Evolutionary conservation across 2,888 invertebrate genomes (phyloP).

Genomic region (Exocentrus adspersus): DNA sequence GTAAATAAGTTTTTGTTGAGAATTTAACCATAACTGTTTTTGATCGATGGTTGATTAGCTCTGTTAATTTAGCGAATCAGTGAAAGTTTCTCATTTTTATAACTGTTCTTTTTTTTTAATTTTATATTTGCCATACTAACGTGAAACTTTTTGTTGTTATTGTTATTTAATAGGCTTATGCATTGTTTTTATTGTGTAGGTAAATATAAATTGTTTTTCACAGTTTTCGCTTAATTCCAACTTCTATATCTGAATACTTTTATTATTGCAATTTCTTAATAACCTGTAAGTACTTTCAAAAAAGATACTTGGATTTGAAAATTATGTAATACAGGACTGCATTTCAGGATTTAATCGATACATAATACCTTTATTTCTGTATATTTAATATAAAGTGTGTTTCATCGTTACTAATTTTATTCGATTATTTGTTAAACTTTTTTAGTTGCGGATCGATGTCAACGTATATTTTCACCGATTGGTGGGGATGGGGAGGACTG

Average conservation of each 20-base stretch:
- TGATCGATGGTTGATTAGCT: slow-evolving; percentile 20
- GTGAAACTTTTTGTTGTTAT: slow-evolving; percentile 14
- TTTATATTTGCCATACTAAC: slow-evolving; percentile 20
- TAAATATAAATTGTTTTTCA: not conserved
- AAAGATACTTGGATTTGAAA: too few relatives aligned
- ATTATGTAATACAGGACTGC: too few relatives aligned
- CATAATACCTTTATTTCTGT: not conserved
- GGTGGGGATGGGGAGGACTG: slow-evolving; percentile 66
- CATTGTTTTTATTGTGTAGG: slow-evolving; percentile 6
- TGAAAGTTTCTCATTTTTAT: slow-evolving; percentile 22
- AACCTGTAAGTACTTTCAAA: too few relatives aligned
- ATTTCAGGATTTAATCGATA: too few relatives aligned
- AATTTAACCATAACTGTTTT: slow-evolving; percentile 18
- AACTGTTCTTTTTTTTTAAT: slow-evolving; percentile 10
- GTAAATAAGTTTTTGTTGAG: slow-evolving; percentile 10
- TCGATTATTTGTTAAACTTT: not conserved
- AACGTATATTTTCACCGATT: slow-evolving; percentile 63
- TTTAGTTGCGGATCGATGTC: slow-evolving; percentile 50
- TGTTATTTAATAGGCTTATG: slow-evolving; percentile 15
- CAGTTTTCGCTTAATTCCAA: not conserved
- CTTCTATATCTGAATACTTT: not conserved
- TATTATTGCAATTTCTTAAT: too few relatives aligned
- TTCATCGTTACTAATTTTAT: not conserved
- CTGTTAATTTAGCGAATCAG: slow-evolving; percentile 21
- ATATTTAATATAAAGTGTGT: not conserved